phyloP scores from a whole-genome alignment of 2,888 invertebrate genomes.

The Penaeus monodon region DNA sequence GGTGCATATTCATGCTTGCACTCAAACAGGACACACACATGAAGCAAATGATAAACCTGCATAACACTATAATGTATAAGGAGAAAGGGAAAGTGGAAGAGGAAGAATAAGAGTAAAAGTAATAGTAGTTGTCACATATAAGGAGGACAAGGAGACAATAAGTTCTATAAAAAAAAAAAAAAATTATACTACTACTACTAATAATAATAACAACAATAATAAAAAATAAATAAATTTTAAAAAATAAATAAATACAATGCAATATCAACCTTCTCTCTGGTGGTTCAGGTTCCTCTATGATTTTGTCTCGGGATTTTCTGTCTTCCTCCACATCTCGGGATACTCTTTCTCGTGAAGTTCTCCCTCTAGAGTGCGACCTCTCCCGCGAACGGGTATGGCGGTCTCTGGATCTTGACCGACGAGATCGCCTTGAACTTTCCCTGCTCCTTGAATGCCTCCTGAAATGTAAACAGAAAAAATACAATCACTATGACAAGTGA shows the following conservation, averaged over 20 bases:
- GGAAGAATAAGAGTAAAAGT: background rate
- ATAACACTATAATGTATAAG: too few species aligned
- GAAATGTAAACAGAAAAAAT: background rate
- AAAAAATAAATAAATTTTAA: constrained; percentile 1
- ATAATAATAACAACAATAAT: background rate
- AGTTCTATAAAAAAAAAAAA: background rate
- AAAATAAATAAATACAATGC: background rate
- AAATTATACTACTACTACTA: background rate
- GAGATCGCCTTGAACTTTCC: constrained; percentile 29
- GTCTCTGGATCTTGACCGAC: constrained; percentile 35
- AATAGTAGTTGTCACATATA: too few species aligned
- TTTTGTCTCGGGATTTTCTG: constrained; percentile 9
- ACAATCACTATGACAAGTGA: background rate
- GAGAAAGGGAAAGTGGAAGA: background rate
- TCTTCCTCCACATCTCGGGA: constrained; percentile 26
- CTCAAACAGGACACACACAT: too few species aligned
- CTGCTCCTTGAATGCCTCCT: constrained; percentile 18
- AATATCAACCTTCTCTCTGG: constrained; percentile 30
- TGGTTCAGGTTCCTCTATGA: constrained; percentile 15
- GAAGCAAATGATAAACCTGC: too few species aligned
- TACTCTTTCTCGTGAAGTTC: constrained; percentile 25
- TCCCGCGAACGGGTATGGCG: constrained; percentile 30
- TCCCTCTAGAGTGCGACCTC: constrained; percentile 24
- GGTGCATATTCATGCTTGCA: too few species aligned
- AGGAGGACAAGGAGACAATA: too few species aligned